Evolutionary conservation across 30 jellyfish, hydroid and myxozoan genomes (phyloP).

Genomic region (Chironex yamaguchii): DNA sequence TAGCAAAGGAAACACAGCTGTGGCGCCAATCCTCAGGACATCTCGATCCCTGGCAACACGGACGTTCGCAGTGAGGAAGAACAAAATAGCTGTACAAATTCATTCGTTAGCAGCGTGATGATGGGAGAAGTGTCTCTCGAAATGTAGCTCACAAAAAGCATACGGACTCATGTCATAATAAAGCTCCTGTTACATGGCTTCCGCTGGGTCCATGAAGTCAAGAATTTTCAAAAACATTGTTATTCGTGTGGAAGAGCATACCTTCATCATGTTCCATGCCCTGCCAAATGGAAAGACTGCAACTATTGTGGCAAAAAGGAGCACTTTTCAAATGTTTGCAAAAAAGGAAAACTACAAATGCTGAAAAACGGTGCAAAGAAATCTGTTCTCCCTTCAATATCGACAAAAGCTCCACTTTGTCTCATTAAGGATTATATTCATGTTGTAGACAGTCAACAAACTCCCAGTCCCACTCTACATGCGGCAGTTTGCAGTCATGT

Average conservation of each 20-base stretch:
- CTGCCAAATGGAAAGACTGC: slow-evolving; percentile 30
- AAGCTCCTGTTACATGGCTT: no score
- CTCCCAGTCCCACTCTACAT: neutral
- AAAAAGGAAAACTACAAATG: neutral
- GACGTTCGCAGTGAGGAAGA: no score
- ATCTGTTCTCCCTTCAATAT: neutral
- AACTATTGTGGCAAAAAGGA: slow-evolving; percentile 11
- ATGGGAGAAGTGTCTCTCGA: no score
- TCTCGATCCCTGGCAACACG: no score
- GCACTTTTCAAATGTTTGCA: slow-evolving; percentile 15
- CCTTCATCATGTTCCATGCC: slow-evolving; percentile 8
- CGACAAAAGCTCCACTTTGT: neutral
- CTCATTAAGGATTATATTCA: neutral
- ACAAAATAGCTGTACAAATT: no score
- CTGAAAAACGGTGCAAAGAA: no score
- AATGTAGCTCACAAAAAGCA: no score
- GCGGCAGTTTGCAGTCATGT: slow-evolving; percentile 1
- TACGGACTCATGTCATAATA: no score
- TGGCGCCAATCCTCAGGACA: no score
- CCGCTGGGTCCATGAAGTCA: no score
- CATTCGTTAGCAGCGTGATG: no score
- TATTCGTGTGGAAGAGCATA: slow-evolving; percentile 9
- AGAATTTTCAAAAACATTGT: neutral
- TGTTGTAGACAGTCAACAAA: neutral
- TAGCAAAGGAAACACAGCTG: no score